A percentile compares a stretch with the other conserved stretches of the same genome.
phyloP scores from a whole-genome alignment of 1,140 invertebrate genomes.

The Globodera rostochiensis region DNA sequence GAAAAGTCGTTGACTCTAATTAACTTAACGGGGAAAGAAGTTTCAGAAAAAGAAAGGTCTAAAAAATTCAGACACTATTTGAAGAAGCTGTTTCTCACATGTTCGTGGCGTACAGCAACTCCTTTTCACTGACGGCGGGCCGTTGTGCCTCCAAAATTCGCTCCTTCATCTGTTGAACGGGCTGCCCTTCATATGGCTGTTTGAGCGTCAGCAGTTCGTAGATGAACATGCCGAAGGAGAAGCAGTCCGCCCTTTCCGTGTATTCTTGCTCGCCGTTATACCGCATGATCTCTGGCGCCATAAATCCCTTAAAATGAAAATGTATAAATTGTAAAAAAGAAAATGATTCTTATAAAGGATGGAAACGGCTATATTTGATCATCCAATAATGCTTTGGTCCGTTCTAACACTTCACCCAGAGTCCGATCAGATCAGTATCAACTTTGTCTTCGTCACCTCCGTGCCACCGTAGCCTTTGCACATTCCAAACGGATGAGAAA shows the following conservation, averaged over 20 bases:
- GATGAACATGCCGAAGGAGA: slow-evolving; percentile 98
- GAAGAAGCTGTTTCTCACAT: slow-evolving; percentile 57
- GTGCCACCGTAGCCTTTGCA: slow-evolving; percentile 91
- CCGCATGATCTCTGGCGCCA: slow-evolving; percentile 96
- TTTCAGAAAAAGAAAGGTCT: neutral
- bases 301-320: slow-evolving; percentile 75
- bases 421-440: neutral
- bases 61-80: too few relatives aligned
- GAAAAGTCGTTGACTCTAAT: too few relatives aligned
- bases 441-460: slow-evolving; percentile 39
- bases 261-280: slow-evolving; percentile 98
- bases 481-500: slow-evolving; percentile 62
- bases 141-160: slow-evolving; percentile 89
- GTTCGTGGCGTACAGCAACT: slow-evolving; percentile 8
- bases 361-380: too few relatives aligned
- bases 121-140: slow-evolving; percentile 81
- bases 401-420: too few relatives aligned
- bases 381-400: too few relatives aligned
- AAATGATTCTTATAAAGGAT: too few relatives aligned
- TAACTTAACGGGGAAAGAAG: too few relatives aligned
- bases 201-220: slow-evolving; percentile 91
- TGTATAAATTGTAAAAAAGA: neutral
- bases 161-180: slow-evolving; percentile 84
- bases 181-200: slow-evolving; percentile 87
- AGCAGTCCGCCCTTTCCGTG: slow-evolving; percentile 96